A percentile compares a stretch with the other conserved stretches of the same genome.
Conservation (phyloP, 2,888 invertebrate genomes). For the Odontocerum albicorne region DNA sequence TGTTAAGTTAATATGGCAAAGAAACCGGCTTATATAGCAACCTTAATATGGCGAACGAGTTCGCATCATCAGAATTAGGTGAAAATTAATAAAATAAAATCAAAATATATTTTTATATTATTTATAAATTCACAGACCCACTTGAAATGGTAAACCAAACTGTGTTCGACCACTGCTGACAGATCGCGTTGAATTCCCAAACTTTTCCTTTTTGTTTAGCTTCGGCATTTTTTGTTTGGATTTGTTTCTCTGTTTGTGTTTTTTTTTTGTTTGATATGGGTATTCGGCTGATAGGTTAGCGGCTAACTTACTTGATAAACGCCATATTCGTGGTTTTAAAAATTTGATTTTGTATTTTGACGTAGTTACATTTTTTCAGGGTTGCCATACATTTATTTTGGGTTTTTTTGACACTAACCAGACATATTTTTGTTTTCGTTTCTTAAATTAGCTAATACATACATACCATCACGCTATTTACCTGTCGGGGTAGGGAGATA, state of each 20-base stretch:
- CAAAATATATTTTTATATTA: neutral
- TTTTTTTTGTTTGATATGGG: slow-evolving; percentile 35
- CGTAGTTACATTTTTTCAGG: slow-evolving; percentile 15
- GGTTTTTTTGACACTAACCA: too few species aligned
- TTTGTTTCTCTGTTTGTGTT: slow-evolving; percentile 21
- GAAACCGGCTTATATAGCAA: too few species aligned
- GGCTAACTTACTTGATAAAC: slow-evolving; percentile 34
- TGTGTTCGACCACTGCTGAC: neutral
- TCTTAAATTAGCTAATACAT: too few species aligned
- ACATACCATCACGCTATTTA: too few species aligned
- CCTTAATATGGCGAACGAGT: too few species aligned
- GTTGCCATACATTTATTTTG: slow-evolving; percentile 10
- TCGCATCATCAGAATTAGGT: too few species aligned
- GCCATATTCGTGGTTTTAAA: slow-evolving; percentile 30
- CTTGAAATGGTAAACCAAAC: slow-evolving; percentile 7
- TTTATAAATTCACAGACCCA: too few species aligned
- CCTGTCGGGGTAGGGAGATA: too few species aligned
- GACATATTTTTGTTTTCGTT: too few species aligned
- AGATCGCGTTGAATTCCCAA: slow-evolving; percentile 17
- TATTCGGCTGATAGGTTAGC: slow-evolving; percentile 33
- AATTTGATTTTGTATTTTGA: slow-evolving; percentile 34
- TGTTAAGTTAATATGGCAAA: too few species aligned
- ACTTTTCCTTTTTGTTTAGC: slow-evolving; percentile 26
- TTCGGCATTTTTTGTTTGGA: slow-evolving; percentile 31
- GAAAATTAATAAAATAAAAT: neutral